Conservation (phyloP, 2,797 vertebrate genomes). For the Syndactyla subalaris region DNA sequence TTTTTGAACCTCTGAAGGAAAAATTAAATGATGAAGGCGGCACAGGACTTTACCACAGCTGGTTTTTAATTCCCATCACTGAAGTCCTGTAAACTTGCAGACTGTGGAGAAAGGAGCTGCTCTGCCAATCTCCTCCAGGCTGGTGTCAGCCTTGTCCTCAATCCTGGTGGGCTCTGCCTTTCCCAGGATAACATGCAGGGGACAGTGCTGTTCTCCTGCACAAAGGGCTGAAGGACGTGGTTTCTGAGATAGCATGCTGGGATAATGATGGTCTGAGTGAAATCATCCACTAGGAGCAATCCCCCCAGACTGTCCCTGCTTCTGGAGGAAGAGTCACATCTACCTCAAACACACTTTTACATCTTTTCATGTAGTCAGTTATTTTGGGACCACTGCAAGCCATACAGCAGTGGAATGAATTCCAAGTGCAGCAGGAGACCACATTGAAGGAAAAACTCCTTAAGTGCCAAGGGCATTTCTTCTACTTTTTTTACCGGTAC, state of each 20-base stretch:
- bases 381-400: slow-evolving; percentile 31
- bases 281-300: background rate
- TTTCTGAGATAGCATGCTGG: rapidly evolving
- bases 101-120: background rate
- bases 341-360: background rate
- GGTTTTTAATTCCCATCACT: background rate
- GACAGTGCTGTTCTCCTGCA: background rate
- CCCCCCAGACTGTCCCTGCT: background rate
- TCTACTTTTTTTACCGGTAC: slow-evolving; percentile 51
- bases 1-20: background rate
- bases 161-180: background rate
- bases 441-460: slow-evolving; percentile 41
- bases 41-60: background rate
- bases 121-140: background rate
- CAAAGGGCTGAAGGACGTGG: background rate
- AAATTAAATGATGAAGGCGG: background rate
- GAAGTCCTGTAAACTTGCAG: background rate
- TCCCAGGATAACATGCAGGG: rapidly evolving
- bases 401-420: slow-evolving; percentile 58
- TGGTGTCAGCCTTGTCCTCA: background rate
- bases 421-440: slow-evolving; percentile 56
- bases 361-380: background rate
- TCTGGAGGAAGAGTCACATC: background rate
- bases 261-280: background rate
- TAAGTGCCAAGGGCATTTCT: slow-evolving; percentile 58